Evolutionary conservation across 2,888 invertebrate genomes (phyloP), one percentile per base, ranked within the genome.

Genomic region (Gasteruption jaculator): DNA sequence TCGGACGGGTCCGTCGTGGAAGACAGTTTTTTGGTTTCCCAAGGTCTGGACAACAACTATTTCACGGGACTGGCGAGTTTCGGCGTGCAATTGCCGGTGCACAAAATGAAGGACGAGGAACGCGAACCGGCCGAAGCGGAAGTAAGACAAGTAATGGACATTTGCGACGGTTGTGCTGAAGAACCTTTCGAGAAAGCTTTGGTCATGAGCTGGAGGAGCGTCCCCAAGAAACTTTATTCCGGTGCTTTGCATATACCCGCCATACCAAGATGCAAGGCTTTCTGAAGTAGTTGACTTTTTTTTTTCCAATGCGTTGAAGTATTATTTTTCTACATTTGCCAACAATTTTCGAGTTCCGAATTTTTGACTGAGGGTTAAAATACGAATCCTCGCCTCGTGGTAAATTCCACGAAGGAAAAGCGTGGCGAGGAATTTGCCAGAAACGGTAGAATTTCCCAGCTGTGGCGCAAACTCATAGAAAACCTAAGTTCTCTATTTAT

Each of bases 41-140:
- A 74, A 35, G 72, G 73, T 10, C 65, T 73, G 20, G 58, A 74
- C 10, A 76, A 78, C 49, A 77, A 79, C 8, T 68, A 82, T 5
- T 67, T 80, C 22, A 72, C 72, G 35, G 86, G 87, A 1, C 73
- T 87, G 18, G 82, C 86, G 1, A 83, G 81, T 40, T 83, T 83
- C 25, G 85, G 85, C 0, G 78, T 82, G 5, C 81, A 81, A 47
- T 64, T 77, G 5, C 39, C 48, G 1, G 38, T 50, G 10, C 60
- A 71, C 6, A 36, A 72, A 52, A 71, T 74, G 3, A 73, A 79
- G 71, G 76, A 76, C 35, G 84, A 86, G 45, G 87, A 86, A 57
- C 75, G 85, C 27, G 89, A 89, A 57, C 87, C 88, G 0, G 89
- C 89, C 1, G 88, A 89, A 65, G 86, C 83, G 20, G 89, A 89